phyloP scores from a whole-genome alignment of 1,140 invertebrate genomes.

The Bombus vancouverensis region DNA sequence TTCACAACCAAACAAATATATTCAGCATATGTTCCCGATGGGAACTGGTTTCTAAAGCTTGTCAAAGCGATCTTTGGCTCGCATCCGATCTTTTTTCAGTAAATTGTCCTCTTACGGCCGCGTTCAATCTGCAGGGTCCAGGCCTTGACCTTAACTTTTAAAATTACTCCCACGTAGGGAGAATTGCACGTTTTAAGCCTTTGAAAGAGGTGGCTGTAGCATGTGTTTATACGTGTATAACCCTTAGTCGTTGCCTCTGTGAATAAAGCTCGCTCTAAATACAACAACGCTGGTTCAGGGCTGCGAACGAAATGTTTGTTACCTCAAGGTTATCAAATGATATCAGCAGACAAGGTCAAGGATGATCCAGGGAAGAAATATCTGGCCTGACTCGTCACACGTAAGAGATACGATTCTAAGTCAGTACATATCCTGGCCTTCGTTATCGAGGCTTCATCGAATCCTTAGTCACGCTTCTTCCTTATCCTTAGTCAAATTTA shows the following conservation, averaged over 20 bases:
- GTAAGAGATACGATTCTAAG: background rate
- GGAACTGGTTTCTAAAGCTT: background rate
- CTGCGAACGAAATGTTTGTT: constrained; percentile 7
- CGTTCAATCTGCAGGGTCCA: background rate
- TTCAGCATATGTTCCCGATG: background rate
- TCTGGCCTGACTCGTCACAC: background rate
- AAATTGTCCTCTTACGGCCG: background rate
- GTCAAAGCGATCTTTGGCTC: background rate
- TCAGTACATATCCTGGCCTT: background rate
- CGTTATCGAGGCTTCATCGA: background rate
- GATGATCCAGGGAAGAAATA: background rate
- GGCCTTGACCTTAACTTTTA: constrained; percentile 41
- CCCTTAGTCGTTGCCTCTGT: background rate
- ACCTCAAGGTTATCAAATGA: constrained; percentile 3
- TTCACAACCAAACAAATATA: background rate
- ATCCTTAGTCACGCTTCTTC: background rate
- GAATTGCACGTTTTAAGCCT: constrained; percentile 25
- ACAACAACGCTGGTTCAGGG: background rate
- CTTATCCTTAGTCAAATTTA: background rate
- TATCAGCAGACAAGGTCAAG: background rate
- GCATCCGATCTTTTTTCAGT: background rate
- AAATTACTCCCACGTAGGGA: background rate
- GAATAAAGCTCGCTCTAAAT: constrained; percentile 29
- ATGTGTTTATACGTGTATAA: background rate
- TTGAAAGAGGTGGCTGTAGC: constrained; percentile 6